Percentiles rank a stretch among this genome's conserved stretches.
phyloP scores from a whole-genome alignment of 2,113 vertebrate genomes.

The Paraplagusia blochii region DNA sequence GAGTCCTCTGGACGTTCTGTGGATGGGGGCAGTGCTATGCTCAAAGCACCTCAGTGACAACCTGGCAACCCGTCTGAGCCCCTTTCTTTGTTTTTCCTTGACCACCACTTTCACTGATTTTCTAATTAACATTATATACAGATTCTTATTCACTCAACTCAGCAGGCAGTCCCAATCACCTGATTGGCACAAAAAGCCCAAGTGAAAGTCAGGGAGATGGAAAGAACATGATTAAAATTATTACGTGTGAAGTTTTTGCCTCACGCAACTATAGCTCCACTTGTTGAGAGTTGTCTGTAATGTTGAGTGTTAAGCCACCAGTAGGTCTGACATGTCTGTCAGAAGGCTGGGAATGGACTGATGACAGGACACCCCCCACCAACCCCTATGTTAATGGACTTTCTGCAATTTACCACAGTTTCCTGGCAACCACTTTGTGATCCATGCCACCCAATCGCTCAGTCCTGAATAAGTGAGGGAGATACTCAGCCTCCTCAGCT shows the following conservation, averaged over 20 bases:
- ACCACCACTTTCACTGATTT: too few relatives aligned
- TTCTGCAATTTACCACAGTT: conserved; percentile 42
- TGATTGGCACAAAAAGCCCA: conserved; percentile 41
- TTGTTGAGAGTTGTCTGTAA: conserved; percentile 7
- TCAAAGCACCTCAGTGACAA: too few relatives aligned
- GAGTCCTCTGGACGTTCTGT: too few relatives aligned
- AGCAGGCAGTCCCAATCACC: conserved; percentile 58
- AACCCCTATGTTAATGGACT: conserved; percentile 30
- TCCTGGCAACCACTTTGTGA: conserved; percentile 58
- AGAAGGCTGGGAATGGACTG: conserved; percentile 10
- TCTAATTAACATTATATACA: too few relatives aligned
- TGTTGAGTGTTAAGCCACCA: conserved; percentile 9
- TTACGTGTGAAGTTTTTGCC: conserved; percentile 15
- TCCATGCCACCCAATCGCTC: conserved; percentile 51
- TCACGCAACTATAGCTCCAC: conserved; percentile 22
- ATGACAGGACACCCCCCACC: conserved; percentile 26
- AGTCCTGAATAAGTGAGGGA: conserved; percentile 61
- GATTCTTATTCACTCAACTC: conserved; percentile 17
- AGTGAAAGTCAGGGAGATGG: conserved; percentile 9
- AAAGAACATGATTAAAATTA: conserved; percentile 3
- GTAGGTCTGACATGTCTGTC: conserved; percentile 2
- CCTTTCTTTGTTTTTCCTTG: too few relatives aligned
- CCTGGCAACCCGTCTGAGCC: too few relatives aligned
- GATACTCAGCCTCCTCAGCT: conserved; percentile 63
- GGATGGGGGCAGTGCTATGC: too few relatives aligned